Base-by-base conservation (phyloP, 2,888 invertebrate genomes). In the Nymphalis polychloros region DNA sequence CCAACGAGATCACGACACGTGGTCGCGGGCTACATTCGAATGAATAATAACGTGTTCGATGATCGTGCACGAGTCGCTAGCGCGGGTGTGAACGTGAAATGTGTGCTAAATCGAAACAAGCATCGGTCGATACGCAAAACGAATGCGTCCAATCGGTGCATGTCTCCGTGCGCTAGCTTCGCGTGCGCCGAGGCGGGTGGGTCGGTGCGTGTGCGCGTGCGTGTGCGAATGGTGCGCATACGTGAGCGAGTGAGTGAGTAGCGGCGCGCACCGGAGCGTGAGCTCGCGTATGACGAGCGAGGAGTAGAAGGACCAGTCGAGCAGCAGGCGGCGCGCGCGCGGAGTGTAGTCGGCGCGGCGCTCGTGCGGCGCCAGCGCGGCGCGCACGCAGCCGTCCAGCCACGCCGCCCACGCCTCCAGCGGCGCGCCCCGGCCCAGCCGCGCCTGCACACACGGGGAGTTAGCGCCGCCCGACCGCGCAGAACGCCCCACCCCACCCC, bases 241-340 rank as follows among this genome's bases (percentile, higher is more conserved):
- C 46, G 27, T 41, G 13, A 27, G 52, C 27, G 16, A 8, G 46
- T 19, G 16, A 47, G 48, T 50, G 23, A 8, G 68, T 60, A 49
- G 41, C 41, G 41, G 41, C 41, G 16, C 50, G 52, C 63, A 87
- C 87, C 88, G 80, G 73, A 99, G 93, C 57, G 99, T 99, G 74
- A 99, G 94, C 90, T 99, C 99, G 60, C 99, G 94, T 78, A 99
- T 99, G 69, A 99, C 98, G 95, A 99, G 98, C 67, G 99, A 99
- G 86, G 98, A 97, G 93, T 99, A 99, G 93, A 99, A 99, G 76
- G 98, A 98, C 99, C 99, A 99, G 92, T 99, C 98, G 72, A 99
- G 95, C 79, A 99, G 94, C 93, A 99, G 98, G 83, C 98, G 97
- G 2, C 87, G 78, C 55, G 93, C 98, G 63, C 97, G 96, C 83